These are phyloP conservation scores for Medauroidea extradentata DNA, from an alignment of 1,140 invertebrate species.

Conservation along the genomic window DNA sequence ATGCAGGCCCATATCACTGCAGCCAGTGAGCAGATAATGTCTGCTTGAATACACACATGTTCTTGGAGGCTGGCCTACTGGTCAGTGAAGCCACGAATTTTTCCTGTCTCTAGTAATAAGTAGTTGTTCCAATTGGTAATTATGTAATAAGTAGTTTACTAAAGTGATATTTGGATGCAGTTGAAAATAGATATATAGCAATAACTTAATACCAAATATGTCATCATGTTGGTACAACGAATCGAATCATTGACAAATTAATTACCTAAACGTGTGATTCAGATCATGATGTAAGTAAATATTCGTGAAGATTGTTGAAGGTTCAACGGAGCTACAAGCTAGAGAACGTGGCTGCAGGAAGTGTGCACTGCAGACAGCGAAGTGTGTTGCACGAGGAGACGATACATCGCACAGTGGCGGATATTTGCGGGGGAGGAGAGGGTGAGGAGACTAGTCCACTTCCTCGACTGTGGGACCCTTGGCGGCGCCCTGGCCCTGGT, in stretches of 20 bases:
- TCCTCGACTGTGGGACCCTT: constrained; percentile 57
- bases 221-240: no score
- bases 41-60: no score
- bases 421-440: constrained; percentile 32
- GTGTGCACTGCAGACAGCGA: background rate
- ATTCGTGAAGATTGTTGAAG: background rate
- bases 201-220: no score
- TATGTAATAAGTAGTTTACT: no score
- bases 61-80: no score
- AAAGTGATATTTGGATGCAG: no score
- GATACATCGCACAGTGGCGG: background rate
- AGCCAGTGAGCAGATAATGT: no score
- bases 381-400: background rate
- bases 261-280: background rate
- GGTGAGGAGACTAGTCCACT: constrained; percentile 48
- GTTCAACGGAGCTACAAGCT: background rate
- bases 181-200: no score
- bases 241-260: background rate
- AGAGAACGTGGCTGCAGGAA: background rate
- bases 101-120: no score
- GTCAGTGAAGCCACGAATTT: no score
- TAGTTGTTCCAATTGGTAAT: no score
- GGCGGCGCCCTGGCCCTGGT: constrained; percentile 45
- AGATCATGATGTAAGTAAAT: background rate
- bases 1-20: no score